Percentiles rank a stretch among this genome's conserved stretches.
phyloP scores from a whole-genome alignment of 2,797 vertebrate genomes.

The Neostethus bicornis region DNA sequence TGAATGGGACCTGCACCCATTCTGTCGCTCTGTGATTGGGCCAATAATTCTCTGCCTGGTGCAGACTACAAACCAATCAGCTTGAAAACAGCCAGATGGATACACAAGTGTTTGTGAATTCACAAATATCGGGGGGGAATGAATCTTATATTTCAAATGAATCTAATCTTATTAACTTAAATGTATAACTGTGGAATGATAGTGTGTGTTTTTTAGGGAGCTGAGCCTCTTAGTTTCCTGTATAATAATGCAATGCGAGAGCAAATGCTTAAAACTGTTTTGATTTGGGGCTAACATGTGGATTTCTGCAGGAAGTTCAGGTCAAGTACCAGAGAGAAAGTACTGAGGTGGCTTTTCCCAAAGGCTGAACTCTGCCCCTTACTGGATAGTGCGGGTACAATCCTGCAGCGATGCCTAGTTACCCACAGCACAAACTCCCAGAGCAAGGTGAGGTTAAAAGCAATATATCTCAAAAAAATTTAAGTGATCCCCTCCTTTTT shows the following conservation, averaged over 20 bases:
- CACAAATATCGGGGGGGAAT: too few species aligned
- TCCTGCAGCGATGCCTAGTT: slow-evolving; percentile 78
- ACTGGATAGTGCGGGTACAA: slow-evolving; percentile 76
- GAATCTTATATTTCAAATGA: too few species aligned
- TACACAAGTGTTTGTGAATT: too few species aligned
- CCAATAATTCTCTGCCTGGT: too few species aligned
- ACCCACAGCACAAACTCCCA: slow-evolving; percentile 74
- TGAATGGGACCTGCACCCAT: too few species aligned
- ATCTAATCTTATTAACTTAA: too few species aligned
- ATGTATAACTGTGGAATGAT: too few species aligned
- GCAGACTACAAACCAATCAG: too few species aligned
- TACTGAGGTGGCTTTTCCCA: slow-evolving; percentile 80
- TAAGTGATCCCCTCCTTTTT: too few species aligned
- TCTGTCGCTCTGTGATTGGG: too few species aligned
- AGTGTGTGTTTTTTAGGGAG: background rate
- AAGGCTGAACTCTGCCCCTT: slow-evolving; percentile 78
- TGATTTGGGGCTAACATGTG: too few species aligned
- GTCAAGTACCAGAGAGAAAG: slow-evolving; percentile 73
- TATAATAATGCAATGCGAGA: background rate
- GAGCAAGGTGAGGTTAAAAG: slow-evolving; percentile 65
- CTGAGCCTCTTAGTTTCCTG: background rate
- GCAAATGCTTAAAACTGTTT: background rate
- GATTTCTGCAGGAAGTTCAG: slow-evolving; percentile 72
- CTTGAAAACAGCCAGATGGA: too few species aligned
- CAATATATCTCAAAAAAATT: background rate